These are phyloP conservation scores for Zaprionus obscuricornis DNA, from an alignment of 2,888 invertebrate genomes.

Conservation along the genomic window DNA sequence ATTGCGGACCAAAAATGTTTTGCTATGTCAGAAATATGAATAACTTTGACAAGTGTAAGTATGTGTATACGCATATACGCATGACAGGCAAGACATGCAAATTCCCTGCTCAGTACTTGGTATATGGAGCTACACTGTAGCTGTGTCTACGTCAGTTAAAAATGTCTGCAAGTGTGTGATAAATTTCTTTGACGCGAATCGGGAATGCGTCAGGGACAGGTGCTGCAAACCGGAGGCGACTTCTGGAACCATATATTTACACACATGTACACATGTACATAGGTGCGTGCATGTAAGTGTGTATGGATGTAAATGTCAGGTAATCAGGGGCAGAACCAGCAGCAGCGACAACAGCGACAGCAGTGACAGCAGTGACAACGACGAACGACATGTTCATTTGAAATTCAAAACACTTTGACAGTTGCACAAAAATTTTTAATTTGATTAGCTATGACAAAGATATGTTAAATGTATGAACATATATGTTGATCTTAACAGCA, in stretches of 20 bases:
- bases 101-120: slow-evolving; percentile 20
- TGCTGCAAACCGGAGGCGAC: slow-evolving; percentile 10
- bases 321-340: slow-evolving; percentile 44
- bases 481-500: neutral
- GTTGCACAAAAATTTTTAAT: slow-evolving; percentile 44
- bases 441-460: slow-evolving; percentile 39
- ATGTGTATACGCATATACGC: too few relatives aligned
- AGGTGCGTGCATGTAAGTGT: too few relatives aligned
- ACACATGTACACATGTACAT: too few relatives aligned
- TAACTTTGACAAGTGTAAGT: slow-evolving; percentile 57
- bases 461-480: neutral
- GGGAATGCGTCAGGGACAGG: neutral
- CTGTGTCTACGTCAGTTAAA: slow-evolving; percentile 54
- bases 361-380: slow-evolving; percentile 12
- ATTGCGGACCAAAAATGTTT: slow-evolving; percentile 8
- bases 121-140: too few relatives aligned
- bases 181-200: slow-evolving; percentile 59
- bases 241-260: too few relatives aligned
- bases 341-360: neutral
- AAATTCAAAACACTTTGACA: slow-evolving; percentile 45
- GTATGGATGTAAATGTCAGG: slow-evolving; percentile 37
- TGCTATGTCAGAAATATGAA: slow-evolving; percentile 59
- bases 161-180: slow-evolving; percentile 66
- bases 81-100: slow-evolving; percentile 61
- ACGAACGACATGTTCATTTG: slow-evolving; percentile 30